Conservation (phyloP, 2,113 vertebrate species). For the Hassar affinis region DNA sequence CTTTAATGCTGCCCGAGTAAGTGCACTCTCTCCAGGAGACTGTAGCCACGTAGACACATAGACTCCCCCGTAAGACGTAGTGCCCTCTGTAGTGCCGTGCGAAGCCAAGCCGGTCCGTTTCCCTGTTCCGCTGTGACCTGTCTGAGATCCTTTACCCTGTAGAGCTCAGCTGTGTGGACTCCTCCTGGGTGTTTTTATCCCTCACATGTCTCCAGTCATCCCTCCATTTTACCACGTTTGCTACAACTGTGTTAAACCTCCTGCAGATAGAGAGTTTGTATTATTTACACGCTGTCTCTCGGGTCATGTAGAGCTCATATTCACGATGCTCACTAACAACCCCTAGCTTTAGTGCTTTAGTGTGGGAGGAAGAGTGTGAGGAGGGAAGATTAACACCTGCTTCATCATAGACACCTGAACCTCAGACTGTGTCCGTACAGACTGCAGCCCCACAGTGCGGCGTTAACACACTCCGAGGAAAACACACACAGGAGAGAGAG, state of each 20-base stretch:
- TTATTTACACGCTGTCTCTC: constrained; percentile 2
- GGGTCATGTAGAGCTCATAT: not conserved
- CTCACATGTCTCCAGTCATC: not conserved
- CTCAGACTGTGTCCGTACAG: no score
- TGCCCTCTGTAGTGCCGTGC: not conserved
- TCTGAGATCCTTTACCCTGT: not conserved
- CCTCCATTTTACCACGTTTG: not conserved
- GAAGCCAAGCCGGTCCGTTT: not conserved
- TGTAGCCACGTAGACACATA: constrained; percentile 41
- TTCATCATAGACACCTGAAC: no score
- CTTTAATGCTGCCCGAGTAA: constrained; percentile 84
- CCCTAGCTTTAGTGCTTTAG: not conserved
- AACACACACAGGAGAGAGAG: no score
- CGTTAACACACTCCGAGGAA: no score
- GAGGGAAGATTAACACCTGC: no score
- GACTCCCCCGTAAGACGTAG: constrained; percentile 18
- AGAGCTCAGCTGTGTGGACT: constrained; percentile 21
- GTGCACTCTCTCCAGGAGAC: constrained; percentile 66
- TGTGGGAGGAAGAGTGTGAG: not conserved
- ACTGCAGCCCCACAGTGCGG: no score
- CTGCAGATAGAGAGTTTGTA: not conserved
- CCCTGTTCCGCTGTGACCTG: not conserved
- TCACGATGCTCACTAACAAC: not conserved
- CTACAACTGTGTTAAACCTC: not conserved
- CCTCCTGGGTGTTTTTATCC: constrained; percentile 17